phyloP scores from a whole-genome alignment of 1,140 invertebrate genomes.

The Mya arenaria region DNA sequence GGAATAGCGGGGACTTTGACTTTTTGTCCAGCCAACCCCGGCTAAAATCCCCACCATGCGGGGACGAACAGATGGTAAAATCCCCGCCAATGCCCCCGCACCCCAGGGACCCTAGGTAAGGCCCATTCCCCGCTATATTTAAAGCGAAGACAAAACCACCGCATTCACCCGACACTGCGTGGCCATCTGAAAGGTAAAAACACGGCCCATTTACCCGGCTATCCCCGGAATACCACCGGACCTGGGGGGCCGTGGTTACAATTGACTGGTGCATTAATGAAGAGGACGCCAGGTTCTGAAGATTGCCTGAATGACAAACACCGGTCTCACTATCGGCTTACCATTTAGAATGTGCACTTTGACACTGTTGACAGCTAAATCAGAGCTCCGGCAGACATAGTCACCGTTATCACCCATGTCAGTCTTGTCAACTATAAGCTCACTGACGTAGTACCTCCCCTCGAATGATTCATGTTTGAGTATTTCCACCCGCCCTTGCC shows the following conservation, averaged over 20 bases:
- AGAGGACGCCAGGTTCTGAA: background rate
- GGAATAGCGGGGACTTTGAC: no score
- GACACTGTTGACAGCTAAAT: constrained; percentile 55
- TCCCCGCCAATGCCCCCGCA: no score
- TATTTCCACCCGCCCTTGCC: constrained; percentile 55
- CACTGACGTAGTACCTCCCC: constrained; percentile 62
- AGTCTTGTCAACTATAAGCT: constrained; percentile 60
- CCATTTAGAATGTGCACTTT: constrained; percentile 65
- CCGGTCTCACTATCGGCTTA: constrained; percentile 30
- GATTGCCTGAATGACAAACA: background rate
- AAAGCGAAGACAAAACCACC: background rate
- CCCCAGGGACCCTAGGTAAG: no score
- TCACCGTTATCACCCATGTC: constrained; percentile 56
- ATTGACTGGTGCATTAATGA: background rate
- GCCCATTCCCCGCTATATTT: no score
- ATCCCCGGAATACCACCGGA: background rate
- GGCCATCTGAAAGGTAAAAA: background rate
- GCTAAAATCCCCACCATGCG: no score
- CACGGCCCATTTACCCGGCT: no score
- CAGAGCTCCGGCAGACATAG: constrained; percentile 70
- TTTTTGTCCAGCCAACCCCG: no score
- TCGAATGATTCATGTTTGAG: constrained; percentile 51
- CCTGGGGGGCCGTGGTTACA: background rate
- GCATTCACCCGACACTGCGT: background rate
- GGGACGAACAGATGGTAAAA: no score